These are phyloP conservation scores for Episyrphus balteatus DNA, from an alignment of 1,140 invertebrate species.

Conservation along the genomic window DNA sequence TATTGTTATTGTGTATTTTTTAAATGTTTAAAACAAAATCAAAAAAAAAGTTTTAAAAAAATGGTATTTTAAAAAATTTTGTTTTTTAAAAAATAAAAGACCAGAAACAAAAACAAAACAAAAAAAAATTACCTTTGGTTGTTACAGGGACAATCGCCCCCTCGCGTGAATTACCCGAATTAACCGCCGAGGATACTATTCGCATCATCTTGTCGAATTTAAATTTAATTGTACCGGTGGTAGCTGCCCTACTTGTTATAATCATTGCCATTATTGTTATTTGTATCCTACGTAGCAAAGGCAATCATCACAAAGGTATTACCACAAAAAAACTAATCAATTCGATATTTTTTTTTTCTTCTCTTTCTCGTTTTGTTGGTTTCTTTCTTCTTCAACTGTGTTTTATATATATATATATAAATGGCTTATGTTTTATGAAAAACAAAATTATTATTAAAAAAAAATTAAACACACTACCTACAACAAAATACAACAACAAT, in stretches of 20 bases:
- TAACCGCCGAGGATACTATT: constrained; percentile 66
- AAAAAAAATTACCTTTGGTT: constrained; percentile 16
- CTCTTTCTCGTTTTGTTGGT: constrained; percentile 14
- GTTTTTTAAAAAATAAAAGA: not conserved
- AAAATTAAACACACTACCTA: not conserved
- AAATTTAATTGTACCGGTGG: constrained; percentile 88
- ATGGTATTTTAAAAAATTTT: not conserved
- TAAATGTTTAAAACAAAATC: not conserved
- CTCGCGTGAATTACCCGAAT: constrained; percentile 68
- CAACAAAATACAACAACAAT: not conserved
- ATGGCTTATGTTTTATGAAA: not conserved
- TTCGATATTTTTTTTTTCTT: constrained; percentile 19
- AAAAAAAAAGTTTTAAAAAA: not conserved
- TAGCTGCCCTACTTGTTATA: constrained; percentile 80
- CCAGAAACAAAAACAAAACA: constrained; percentile 7
- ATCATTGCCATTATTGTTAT: constrained; percentile 85
- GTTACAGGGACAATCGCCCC: constrained; percentile 89
- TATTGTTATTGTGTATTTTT: too few relatives aligned
- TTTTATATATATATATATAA: not conserved
- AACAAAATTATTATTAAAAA: not conserved
- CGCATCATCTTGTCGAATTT: constrained; percentile 75
- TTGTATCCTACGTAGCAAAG: constrained; percentile 72
- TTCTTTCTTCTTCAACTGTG: constrained; percentile 9
- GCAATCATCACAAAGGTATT: constrained; percentile 71
- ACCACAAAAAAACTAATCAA: constrained; percentile 23